Percentiles rank a stretch among this genome's conserved stretches.
phyloP scores from a whole-genome alignment of 2,797 vertebrate species.

The Danio jaintianensis region DNA sequence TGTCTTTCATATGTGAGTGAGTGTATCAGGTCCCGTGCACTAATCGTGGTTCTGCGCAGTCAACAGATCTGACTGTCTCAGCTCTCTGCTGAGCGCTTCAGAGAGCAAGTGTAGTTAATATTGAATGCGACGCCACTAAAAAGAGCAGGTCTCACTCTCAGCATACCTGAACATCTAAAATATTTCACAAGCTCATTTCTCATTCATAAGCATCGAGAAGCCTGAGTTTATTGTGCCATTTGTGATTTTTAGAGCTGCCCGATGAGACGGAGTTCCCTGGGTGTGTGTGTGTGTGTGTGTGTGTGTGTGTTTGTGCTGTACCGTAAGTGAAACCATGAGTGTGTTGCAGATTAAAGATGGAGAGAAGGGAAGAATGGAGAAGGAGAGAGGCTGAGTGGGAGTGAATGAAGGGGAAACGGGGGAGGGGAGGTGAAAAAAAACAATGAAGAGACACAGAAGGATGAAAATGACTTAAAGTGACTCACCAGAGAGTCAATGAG shows the following conservation, averaged over 20 bases:
- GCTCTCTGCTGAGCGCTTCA: constrained; percentile 29
- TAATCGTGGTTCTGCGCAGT: constrained; percentile 14
- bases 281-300: constrained; percentile 45
- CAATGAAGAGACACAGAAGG: constrained; percentile 52
- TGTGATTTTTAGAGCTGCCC: constrained; percentile 20
- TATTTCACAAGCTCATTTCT: constrained; percentile 23
- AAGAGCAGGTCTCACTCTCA: neutral
- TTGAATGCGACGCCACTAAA: constrained; percentile 36
- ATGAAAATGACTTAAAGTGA: constrained; percentile 51
- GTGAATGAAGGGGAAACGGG: constrained; percentile 30
- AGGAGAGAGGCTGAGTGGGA: constrained; percentile 40
- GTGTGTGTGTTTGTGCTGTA: constrained; percentile 50
- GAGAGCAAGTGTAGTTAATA: constrained; percentile 40
- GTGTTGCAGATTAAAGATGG: constrained; percentile 45
- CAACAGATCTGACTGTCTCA: constrained; percentile 24
- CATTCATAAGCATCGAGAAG: constrained; percentile 23
- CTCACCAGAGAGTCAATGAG: constrained; percentile 41
- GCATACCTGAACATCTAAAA: constrained; percentile 29
- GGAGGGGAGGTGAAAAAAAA: constrained; percentile 52
- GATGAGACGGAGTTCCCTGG: constrained; percentile 5
- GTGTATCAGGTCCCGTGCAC: neutral
- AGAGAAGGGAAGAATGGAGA: constrained; percentile 36
- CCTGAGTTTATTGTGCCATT: constrained; percentile 8
- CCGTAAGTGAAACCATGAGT: constrained; percentile 48
- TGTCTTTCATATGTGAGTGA: neutral